Percentiles rank a stretch among this genome's conserved stretches.
These are phyloP conservation scores for Enteromius fasciolatus DNA, from an alignment of 2,797 vertebrate species.

Conservation along the genomic window DNA sequence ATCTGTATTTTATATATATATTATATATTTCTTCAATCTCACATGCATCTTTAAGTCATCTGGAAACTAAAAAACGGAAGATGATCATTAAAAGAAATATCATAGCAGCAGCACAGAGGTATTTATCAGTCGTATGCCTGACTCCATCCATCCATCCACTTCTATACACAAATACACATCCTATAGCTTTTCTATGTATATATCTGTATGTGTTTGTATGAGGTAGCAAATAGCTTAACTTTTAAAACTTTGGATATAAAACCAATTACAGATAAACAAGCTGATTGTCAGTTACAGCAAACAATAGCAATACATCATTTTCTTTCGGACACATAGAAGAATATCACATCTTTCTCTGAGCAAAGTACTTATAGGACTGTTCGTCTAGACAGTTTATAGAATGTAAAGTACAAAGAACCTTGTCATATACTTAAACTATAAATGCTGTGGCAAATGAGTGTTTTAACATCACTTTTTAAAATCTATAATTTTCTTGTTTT, in stretches of 20 bases:
- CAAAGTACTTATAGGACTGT: conserved; percentile 43
- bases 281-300: conserved; percentile 58
- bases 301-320: conserved; percentile 9
- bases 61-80: conserved; percentile 35
- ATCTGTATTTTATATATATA: conserved; percentile 33
- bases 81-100: conserved; percentile 35
- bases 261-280: conserved; percentile 41
- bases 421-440: conserved; percentile 45
- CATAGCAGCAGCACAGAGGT: conserved; percentile 59
- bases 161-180: conserved; percentile 37
- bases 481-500: conserved; percentile 7
- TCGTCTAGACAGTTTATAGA: conserved; percentile 41
- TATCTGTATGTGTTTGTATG: conserved; percentile 46
- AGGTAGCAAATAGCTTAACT: conserved; percentile 57
- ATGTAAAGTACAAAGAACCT: conserved; percentile 39
- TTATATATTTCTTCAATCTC: conserved; percentile 45
- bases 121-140: conserved; percentile 50
- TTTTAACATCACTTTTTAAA: conserved; percentile 21
- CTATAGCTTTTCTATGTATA: conserved; percentile 1
- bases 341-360: conserved; percentile 24
- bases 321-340: conserved; percentile 11
- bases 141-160: conserved; percentile 37
- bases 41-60: conserved; percentile 50
- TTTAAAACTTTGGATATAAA: conserved; percentile 43
- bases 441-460: conserved; percentile 1